Evolutionary conservation across 2,113 vertebrate genomes (phyloP).

Genomic region (Speoplatyrhinus poulsoni): DNA sequence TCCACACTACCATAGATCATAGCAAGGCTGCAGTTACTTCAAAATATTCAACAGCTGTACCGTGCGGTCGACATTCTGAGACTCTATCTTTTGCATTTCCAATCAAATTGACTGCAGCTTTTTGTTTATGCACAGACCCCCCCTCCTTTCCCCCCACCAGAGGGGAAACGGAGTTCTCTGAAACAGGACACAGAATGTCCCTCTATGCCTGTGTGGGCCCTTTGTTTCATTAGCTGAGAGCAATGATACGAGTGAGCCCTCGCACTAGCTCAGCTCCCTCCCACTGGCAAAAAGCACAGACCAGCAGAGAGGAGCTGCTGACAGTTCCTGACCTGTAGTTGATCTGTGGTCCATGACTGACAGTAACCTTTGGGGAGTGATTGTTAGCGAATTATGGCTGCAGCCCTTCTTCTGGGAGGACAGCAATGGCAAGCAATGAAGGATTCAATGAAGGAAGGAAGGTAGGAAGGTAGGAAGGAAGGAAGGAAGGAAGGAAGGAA

Average conservation of each 20-base stretch:
- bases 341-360: slow-evolving; percentile 60
- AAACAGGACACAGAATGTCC: not conserved
- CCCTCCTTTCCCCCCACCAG: no score
- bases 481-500: not conserved
- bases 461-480: slow-evolving; percentile 1
- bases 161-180: not conserved
- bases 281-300: slow-evolving; percentile 18
- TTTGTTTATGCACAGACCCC: slow-evolving; percentile 10
- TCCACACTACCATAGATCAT: slow-evolving; percentile 1
- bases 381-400: slow-evolving; percentile 55
- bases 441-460: not conserved
- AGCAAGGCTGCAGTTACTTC: slow-evolving; percentile 26
- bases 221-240: slow-evolving; percentile 28
- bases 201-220: not conserved
- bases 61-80: not conserved
- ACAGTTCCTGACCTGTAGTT: slow-evolving; percentile 59
- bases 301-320: slow-evolving; percentile 34
- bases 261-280: slow-evolving; percentile 1
- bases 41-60: not conserved
- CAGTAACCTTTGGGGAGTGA: slow-evolving; percentile 52
- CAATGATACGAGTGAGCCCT: not conserved
- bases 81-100: slow-evolving; percentile 10
- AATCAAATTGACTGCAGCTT: slow-evolving; percentile 21
- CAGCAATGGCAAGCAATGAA: not conserved
- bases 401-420: slow-evolving; percentile 8